phyloP scores from a whole-genome alignment of 2,113 vertebrate genomes.

The Coptodon bakossiorum region DNA sequence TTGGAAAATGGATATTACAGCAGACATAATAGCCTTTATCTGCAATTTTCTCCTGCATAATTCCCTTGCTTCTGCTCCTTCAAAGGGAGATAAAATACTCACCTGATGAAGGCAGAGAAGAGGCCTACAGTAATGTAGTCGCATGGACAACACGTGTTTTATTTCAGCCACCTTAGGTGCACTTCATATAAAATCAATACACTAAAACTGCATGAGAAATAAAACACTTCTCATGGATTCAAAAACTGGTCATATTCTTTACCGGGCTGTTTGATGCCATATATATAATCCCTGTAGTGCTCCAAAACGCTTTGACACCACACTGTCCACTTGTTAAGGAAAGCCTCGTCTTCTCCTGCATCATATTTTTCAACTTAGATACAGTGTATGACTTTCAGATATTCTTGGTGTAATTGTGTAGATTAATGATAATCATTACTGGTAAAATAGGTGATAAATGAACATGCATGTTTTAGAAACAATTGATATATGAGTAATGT shows the following conservation, averaged over 20 bases:
- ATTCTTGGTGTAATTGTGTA: background rate
- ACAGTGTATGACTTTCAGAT: no score
- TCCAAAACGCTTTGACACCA: background rate
- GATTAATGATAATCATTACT: background rate
- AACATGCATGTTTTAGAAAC: background rate
- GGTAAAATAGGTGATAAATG: background rate
- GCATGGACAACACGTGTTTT: background rate
- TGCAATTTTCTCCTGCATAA: conserved; percentile 44
- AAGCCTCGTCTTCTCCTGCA: background rate
- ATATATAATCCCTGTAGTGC: background rate
- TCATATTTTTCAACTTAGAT: background rate
- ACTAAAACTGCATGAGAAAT: conserved; percentile 36
- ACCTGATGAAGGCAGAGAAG: background rate
- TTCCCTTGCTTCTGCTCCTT: conserved; percentile 43
- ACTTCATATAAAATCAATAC: conserved; percentile 40
- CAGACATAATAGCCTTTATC: conserved; percentile 55
- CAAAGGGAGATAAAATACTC: conserved; percentile 45
- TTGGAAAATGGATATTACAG: conserved; percentile 62
- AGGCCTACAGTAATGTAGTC: background rate
- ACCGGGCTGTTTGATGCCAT: background rate
- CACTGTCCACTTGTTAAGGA: background rate
- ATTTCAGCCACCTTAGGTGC: conserved; percentile 2
- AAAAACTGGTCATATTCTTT: conserved; percentile 15
- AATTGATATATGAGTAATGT: background rate
- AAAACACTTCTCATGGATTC: conserved; percentile 26